Evolutionary conservation across 1,140 invertebrate species (phyloP), one percentile per base, ranked within the genome.

Genomic region (Radopholus similis): DNA sequence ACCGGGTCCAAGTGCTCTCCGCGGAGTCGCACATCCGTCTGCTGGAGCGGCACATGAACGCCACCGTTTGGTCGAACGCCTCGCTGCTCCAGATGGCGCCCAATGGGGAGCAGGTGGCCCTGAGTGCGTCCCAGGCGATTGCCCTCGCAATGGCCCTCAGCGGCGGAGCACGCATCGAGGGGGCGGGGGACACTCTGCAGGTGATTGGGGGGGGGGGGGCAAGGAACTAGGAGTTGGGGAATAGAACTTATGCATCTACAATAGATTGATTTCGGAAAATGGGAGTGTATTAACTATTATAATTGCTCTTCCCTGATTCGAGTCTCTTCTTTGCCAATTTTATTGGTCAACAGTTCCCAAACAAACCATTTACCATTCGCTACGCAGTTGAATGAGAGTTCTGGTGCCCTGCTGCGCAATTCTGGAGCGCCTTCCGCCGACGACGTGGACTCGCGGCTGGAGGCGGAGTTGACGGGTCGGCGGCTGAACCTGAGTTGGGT

Each of bases 21-120:
- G 37, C 21, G 11, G 54, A 66, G 23, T 66, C 64, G 8, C 51
- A 47, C 23, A 66, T 59, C 30, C 54, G 51, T 30, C 37, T 66
- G 18, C 51, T 59, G 8, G 64, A 66, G 28, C 11, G 23, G 3
- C 51, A 66, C 47, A 44, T 66, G 23, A 66, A 66, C 49, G 42
- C 56, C 13, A 66, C 64, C 13, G 35, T 66, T 28, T 66, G 54
- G 54, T 66, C 64, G n/a, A 66, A 66, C 15, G 30, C 40, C 13
- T 66, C 64, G 18, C 30, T 66, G 2, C n/a, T 66, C n/a, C 55
- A 55, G 34, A 66, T 44, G 38, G 28, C 58, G 0, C 23, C 35
- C 18, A 66, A 66, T 21, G 55, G 54, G 1, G 32, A 49, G 1
- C 40, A 62, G 47, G 28, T 62, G 3, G 8, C 59, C 9, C 18